Evolutionary conservation across 2,113 vertebrate genomes (phyloP).

Genomic region (Sterrhoptilus dennistouni): DNA sequence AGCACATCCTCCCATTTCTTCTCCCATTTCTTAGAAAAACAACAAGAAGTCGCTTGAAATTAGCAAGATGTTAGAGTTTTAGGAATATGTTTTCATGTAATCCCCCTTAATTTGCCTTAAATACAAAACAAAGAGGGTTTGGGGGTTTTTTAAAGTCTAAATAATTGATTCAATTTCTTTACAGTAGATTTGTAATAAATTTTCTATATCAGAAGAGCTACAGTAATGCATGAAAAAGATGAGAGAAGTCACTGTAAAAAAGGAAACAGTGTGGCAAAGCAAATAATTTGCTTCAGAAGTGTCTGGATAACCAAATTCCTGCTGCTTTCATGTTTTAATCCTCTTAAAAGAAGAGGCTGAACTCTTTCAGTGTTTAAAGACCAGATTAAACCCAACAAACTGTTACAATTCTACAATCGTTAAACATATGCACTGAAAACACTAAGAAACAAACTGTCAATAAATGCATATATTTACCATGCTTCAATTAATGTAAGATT

Average conservation of each 20-base stretch:
- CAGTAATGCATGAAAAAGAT: background rate
- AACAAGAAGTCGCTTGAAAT: background rate
- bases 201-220: background rate
- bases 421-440: background rate
- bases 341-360: conserved; percentile 10
- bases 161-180: background rate
- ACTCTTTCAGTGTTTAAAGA: background rate
- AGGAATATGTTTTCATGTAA: background rate
- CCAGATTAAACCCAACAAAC: background rate
- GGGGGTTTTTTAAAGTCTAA: background rate
- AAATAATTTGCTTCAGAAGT: background rate
- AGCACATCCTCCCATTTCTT: background rate
- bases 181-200: background rate
- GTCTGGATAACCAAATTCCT: background rate
- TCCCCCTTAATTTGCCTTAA: background rate
- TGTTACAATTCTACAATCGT: background rate
- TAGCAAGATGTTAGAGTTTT: background rate
- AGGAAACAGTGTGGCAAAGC: background rate
- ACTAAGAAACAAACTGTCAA: background rate
- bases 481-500: background rate
- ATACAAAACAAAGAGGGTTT: background rate
- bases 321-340: background rate
- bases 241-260: background rate
- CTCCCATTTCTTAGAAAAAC: background rate
- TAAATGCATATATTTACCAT: background rate